Percentiles rank a stretch among this genome's conserved stretches.
Evolutionary conservation across 2,888 invertebrate genomes (phyloP).

Genomic region (Drosophila lutescens): DNA sequence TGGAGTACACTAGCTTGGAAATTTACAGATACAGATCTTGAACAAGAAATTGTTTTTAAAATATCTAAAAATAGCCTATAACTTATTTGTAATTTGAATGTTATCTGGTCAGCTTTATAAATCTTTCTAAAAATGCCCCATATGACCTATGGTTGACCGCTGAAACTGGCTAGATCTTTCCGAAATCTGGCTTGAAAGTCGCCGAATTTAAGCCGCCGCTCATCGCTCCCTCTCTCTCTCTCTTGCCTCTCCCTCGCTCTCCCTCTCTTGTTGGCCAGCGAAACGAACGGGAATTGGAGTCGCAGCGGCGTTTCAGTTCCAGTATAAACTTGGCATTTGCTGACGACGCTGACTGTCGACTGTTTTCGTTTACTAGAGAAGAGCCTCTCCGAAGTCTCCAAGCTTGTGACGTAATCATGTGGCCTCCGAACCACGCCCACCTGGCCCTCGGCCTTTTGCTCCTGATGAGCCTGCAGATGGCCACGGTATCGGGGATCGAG

Average conservation of each 20-base stretch:
- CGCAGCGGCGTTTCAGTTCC: constrained; percentile 72
- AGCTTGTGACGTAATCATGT: constrained; percentile 16
- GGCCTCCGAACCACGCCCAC: constrained; percentile 2
- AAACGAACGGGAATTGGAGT: constrained; percentile 75
- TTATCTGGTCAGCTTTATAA: not conserved
- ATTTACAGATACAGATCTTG: too few relatives aligned
- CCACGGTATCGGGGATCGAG: constrained; percentile 86
- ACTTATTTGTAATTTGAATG: too few relatives aligned
- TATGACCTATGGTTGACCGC: constrained; percentile 5
- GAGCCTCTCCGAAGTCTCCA: not conserved
- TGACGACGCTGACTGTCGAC: constrained; percentile 57
- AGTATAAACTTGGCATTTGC: constrained; percentile 81
- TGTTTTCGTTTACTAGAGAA: not conserved
- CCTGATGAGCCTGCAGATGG: constrained; percentile 34
- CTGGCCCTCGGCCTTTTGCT: not conserved
- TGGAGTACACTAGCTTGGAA: not conserved
- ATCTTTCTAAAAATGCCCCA: not conserved
- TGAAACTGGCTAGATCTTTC: not conserved
- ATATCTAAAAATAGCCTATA: not conserved
- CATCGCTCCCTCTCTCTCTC: constrained; percentile 3
- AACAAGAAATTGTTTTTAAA: too few relatives aligned
- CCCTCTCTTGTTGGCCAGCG: constrained; percentile 40
- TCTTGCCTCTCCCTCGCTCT: constrained; percentile 4
- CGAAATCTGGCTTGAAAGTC: constrained; percentile 15
- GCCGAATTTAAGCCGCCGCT: constrained; percentile 8